Evolutionary conservation across 1,140 invertebrate genomes (phyloP), one percentile per base, ranked within the genome.

Genomic region (Calephelis nemesis): DNA sequence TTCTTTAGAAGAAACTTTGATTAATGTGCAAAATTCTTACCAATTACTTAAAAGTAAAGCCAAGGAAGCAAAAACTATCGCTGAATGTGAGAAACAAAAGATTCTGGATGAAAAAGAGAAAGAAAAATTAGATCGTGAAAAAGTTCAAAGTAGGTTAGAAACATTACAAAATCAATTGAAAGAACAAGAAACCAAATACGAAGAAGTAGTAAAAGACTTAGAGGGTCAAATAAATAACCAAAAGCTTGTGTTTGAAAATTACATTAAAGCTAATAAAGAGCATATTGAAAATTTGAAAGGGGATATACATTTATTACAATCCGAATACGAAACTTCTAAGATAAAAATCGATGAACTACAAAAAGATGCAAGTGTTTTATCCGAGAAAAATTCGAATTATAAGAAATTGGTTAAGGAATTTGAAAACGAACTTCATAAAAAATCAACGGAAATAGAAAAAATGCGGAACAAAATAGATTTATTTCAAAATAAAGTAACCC

Each of bases 1-100:
- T 42, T 81, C 76, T 1, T 78, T 89, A 64, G 83, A 88, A 75
- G 74, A 84, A 69, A 87, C 82, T 47, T 76, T 87, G 72, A 65
- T 81, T n/a, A 83, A 79, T 71, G 81, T 84, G 48, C 80, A 85
- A 77, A 78, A 77, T n/a, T 90, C 88, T 47, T 91, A 84, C 49
- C 78, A 88, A 65, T 64, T 91, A 64, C 74, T 91, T 15, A 71
- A 85, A 69, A 82, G 69, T 45, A 90, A 90, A 78, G 84, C 87
- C 12, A 82, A 88, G 62, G 86, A 88, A 76, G 86, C 86, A 15
- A 87, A 85, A 71, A 83, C 74, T 76, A 78, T 83, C 64, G 77
- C 85, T 15, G 86, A 88, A 79, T 80, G 80, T 65, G 87, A 91
- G 75, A 88, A 84, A 74, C 76, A 81, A 76, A 90, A 88, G 73